Evolutionary conservation across 2,113 vertebrate genomes (phyloP).

Genomic region (Oreocharis arfaki): DNA sequence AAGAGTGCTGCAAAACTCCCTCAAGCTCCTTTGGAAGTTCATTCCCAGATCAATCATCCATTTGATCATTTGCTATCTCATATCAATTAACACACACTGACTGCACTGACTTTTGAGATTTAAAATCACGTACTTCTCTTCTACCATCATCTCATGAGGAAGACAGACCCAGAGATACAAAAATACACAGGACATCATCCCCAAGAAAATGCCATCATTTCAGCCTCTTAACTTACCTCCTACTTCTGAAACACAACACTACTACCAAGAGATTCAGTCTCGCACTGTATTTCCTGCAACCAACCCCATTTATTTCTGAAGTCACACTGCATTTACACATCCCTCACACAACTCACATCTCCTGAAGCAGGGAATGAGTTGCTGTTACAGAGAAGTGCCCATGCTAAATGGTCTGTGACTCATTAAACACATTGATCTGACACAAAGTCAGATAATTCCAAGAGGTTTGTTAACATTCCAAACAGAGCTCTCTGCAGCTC

Average conservation of each 20-base stretch:
- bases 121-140: background rate
- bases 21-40: background rate
- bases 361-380: conserved; percentile 21
- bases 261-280: background rate
- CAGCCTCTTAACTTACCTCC: background rate
- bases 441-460: conserved; percentile 56
- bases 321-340: conserved; percentile 16
- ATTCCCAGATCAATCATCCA: background rate
- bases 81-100: background rate
- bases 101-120: background rate
- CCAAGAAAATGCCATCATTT: background rate
- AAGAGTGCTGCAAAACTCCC: background rate
- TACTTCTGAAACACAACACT: background rate
- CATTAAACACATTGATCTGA: conserved; percentile 60
- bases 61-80: background rate
- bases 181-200: background rate
- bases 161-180: background rate
- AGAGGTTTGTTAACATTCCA: conserved; percentile 57
- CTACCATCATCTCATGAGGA: background rate
- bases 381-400: conserved; percentile 14
- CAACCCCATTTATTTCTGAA: background rate
- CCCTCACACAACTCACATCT: background rate
- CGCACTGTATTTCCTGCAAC: background rate
- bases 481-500: conserved; percentile 26
- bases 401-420: conserved; percentile 15